Conservation (phyloP, 2,888 invertebrate species). For the Tachina grossa region DNA sequence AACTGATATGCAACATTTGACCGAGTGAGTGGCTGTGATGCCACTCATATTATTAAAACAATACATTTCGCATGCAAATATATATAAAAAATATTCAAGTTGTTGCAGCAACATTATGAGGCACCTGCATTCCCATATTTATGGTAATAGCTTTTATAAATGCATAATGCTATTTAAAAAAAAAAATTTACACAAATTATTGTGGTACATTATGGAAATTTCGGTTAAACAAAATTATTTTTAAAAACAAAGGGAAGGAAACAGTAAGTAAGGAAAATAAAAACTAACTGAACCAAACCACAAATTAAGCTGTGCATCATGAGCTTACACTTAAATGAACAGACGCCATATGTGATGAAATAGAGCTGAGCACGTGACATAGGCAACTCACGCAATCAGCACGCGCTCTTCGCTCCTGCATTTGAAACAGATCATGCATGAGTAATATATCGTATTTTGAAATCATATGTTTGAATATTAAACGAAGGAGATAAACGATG, state of each 20-base stretch:
- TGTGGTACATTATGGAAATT: constrained; percentile 8
- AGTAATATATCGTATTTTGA: no score
- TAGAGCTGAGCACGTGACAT: background rate
- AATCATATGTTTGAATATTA: no score
- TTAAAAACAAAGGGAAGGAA: background rate
- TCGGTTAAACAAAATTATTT: constrained; percentile 8
- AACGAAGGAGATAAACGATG: no score
- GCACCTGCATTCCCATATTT: background rate
- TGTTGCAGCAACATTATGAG: constrained; percentile 13
- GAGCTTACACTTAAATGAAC: background rate
- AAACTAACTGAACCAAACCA: constrained; percentile 6
- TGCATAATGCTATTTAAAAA: background rate
- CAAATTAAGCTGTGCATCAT: background rate
- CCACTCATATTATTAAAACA: background rate
- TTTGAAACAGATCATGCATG: no score
- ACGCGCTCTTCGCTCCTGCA: background rate
- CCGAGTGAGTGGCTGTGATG: background rate
- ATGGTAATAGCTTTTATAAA: constrained; percentile 10
- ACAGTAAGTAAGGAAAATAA: background rate
- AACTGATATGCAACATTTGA: background rate
- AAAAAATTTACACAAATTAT: background rate
- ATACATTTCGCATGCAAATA: background rate
- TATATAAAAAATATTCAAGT: constrained; percentile 8
- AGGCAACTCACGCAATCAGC: no score
- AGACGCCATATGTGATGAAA: background rate